A percentile compares a stretch with the other conserved stretches of the same genome.
Evolutionary conservation across 2,888 invertebrate genomes (phyloP).

Genomic region (Temnothorax rugatulus): DNA sequence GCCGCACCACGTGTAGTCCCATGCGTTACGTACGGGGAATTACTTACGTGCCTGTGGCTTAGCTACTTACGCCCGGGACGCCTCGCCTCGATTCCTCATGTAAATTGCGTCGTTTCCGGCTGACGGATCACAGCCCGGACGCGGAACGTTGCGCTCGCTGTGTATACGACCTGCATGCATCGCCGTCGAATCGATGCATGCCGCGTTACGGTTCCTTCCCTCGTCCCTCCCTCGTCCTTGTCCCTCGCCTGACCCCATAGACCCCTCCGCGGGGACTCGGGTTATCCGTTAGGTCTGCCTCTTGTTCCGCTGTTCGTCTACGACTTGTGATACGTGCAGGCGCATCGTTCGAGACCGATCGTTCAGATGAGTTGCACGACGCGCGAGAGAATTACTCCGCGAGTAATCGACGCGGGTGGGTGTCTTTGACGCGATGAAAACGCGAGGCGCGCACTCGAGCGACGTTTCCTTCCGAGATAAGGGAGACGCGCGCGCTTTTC

Average conservation of each 20-base stretch:
- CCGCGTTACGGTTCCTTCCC: conserved; percentile 35
- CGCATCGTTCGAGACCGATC: not conserved
- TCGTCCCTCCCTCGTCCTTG: not conserved
- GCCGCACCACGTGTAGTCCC: conserved; percentile 44
- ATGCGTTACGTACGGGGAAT: conserved; percentile 59
- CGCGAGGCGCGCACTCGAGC: not conserved
- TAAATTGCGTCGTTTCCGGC: conserved; percentile 83
- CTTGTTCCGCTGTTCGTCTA: conserved; percentile 57
- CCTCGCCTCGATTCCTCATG: conserved; percentile 81
- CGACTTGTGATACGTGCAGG: conserved; percentile 31
- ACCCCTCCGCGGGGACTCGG: not conserved
- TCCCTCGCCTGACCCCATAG: conserved; percentile 5
- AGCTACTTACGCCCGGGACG: conserved; percentile 78
- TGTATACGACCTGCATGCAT: conserved; percentile 64
- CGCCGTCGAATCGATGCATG: conserved; percentile 66
- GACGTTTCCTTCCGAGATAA: not conserved
- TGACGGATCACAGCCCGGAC: conserved; percentile 82
- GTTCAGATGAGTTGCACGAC: not conserved
- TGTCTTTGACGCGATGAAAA: not conserved
- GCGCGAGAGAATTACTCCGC: not conserved
- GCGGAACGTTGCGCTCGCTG: conserved; percentile 77
- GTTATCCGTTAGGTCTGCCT: conserved; percentile 43
- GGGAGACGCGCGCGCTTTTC: not conserved
- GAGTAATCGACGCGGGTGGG: not conserved
- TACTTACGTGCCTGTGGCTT: conserved; percentile 76